Evolutionary conservation across 1,140 invertebrate species (phyloP).

Genomic region (Drosophila insularis): DNA sequence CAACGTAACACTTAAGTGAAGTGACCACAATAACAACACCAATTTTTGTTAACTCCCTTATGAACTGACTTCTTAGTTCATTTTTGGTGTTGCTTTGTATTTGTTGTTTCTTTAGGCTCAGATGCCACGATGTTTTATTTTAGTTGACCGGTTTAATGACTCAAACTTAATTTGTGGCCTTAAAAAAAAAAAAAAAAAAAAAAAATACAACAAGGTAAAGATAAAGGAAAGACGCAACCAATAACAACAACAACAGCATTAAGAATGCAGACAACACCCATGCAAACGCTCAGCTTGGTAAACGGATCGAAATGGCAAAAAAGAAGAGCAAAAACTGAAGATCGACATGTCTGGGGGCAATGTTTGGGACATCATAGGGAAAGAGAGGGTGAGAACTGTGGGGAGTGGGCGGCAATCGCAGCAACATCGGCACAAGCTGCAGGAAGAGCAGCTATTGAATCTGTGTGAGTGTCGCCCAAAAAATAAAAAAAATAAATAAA

Average conservation of each 20-base stretch:
- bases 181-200: constrained; percentile 26
- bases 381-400: neutral
- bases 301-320: constrained; percentile 1
- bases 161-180: constrained; percentile 75
- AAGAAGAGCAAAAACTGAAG: constrained; percentile 26
- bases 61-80: constrained; percentile 49
- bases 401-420: constrained; percentile 41
- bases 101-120: constrained; percentile 16
- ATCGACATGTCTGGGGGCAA: constrained; percentile 51
- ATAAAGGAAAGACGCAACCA: constrained; percentile 7
- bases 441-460: constrained; percentile 46
- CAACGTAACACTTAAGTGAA: constrained; percentile 57
- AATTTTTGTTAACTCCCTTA: constrained; percentile 54
- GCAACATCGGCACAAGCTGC: constrained; percentile 40
- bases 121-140: constrained; percentile 52
- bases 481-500: constrained; percentile 31
- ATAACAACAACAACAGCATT: constrained; percentile 15
- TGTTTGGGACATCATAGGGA: neutral
- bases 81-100: neutral
- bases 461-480: constrained; percentile 44
- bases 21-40: constrained; percentile 52
- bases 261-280: constrained; percentile 75
- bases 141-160: constrained; percentile 70
- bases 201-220: neutral
- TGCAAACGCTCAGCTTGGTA: constrained; percentile 27